Evolutionary conservation across 2,113 vertebrate species (phyloP), one percentile per base, ranked within the genome.

Genomic region (Nibea coibor): DNA sequence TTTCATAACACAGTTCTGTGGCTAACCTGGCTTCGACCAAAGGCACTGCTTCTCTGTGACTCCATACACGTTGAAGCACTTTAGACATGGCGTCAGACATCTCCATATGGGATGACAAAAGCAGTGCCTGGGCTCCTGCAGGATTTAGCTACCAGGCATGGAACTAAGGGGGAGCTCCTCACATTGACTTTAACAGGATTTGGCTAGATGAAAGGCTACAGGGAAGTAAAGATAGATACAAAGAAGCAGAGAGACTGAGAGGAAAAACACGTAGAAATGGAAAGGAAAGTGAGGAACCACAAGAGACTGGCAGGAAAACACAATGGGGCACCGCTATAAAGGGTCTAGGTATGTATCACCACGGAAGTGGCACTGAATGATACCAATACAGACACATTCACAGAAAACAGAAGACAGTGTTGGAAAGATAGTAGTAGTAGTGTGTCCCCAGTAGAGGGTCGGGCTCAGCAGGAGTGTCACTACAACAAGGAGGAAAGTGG

Each of bases 171-270:
- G 70, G 45, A 79, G 75, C 87, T 80, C 42, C 89, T 88, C 77
- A 81, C 81, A 79, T 77, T 85, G 84, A 86, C 80, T 85, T 82
- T 83, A 92, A 92, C 80, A 81, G 85, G 87, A 93, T 92, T 93
- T 90, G 82, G 82, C 15, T 8, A 84, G 88, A 92, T 89, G 90
- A 93, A 91, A 91, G 87, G 85, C 83, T 74, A 64, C 14, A 63
- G 63, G 42, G 70, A 87, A 80, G 74, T 67, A 84, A 72, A 79
- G 79, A 72, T 54, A 53, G 35, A 57, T 20, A 72, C 51, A 78
- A 58, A 88, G 82, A 80, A 35, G 61, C 66, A 75, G 15, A 57
- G 56, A 80, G 45, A 35, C 5, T 11, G 20, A 15, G 15, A 43
- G 31, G 75, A 16, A 76, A 56, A 59, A 47, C 8, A 28, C 14